Percentiles rank a stretch among this genome's conserved stretches.
These are phyloP conservation scores for Dilophus febrilis DNA, from an alignment of 2,888 invertebrate genomes.

Conservation along the genomic window DNA sequence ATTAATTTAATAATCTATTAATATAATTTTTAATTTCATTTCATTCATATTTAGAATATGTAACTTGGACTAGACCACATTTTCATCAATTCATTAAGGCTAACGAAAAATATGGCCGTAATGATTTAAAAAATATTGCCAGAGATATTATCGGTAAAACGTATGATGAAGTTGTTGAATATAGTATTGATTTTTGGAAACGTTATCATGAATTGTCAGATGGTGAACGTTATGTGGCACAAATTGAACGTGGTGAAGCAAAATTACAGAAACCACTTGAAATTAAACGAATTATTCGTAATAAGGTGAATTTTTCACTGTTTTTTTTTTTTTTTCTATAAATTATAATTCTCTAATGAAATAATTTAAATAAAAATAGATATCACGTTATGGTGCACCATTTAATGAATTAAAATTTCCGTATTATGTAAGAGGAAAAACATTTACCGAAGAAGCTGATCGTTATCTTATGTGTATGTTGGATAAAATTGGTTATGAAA, in stretches of 20 bases:
- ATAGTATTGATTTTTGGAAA: constrained; percentile 91
- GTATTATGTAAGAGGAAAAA: constrained; percentile 85
- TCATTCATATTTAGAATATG: constrained; percentile 77
- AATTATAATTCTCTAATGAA: too few relatives aligned
- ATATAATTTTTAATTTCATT: too few relatives aligned
- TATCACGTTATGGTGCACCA: constrained; percentile 73
- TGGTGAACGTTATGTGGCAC: constrained; percentile 83
- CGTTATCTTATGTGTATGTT: constrained; percentile 89
- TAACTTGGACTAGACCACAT: constrained; percentile 88
- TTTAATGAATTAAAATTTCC: constrained; percentile 89
- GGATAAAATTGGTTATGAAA: constrained; percentile 88
- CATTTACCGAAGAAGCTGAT: constrained; percentile 53
- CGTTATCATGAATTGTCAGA: constrained; percentile 84
- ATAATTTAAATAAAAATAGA: too few relatives aligned
- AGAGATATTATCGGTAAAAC: constrained; percentile 85
- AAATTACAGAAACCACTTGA: constrained; percentile 82
- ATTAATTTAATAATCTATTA: too few relatives aligned
- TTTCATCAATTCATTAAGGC: constrained; percentile 93
- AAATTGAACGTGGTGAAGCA: constrained; percentile 85
- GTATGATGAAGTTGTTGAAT: constrained; percentile 83
- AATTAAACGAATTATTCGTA: constrained; percentile 36
- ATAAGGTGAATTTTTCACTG: constrained; percentile 21
- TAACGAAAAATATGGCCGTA: constrained; percentile 86
- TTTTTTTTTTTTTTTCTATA: not conserved
- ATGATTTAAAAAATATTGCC: constrained; percentile 86